Evolutionary conservation across 2,888 invertebrate species (phyloP), one percentile per base, ranked within the genome.

Genomic region (Malthinus flaveolus): DNA sequence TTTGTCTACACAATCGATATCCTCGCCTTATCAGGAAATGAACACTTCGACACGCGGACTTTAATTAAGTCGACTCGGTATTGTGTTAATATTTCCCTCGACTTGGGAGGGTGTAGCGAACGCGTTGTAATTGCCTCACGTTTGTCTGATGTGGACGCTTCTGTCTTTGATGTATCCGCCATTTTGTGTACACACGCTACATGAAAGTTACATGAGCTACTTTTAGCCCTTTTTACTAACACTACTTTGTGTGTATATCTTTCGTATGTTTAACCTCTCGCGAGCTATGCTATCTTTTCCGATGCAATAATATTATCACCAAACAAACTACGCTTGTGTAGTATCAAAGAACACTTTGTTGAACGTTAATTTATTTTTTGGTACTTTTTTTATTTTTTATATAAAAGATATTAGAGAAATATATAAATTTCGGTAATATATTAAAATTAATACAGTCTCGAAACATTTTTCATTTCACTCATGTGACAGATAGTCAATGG

Each of bases 151-250:
- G 69, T 72, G 71, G 69, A 71, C 72, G 68, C 64, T 66, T 69
- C 66, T 73, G 74, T 74, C 77, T 77, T 77, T 78, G 77, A 77
- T 77, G 74, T 76, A 63, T 68, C 70, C 73, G 74, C 76, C 75
- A 75, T 74, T 75, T 74, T 74, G 73, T 75, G 71, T 73, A 74
- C 73, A 75, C 74, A 65, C 56, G 73, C 71, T 72, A 73, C 75
- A 78, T 78, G 77, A 77, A 78, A 77, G 72, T 75, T 78, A 77
- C 77, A 78, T 78, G 76, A 77, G 76, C 73, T 71, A 66, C 71
- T 68, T 66, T 66, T 69, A 66, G 60, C 71, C 72, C 71, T 71
- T 69, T 71, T 66, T 71, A 68, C 69, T 67, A 71, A 74, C 73
- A 73, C 69, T 67, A 70, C 68, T 73, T 70, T 67, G 58, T 49